A percentile compares a stretch with the other conserved stretches of the same genome.
phyloP scores from a whole-genome alignment of 2,113 vertebrate genomes.

The Pionites leucogaster region DNA sequence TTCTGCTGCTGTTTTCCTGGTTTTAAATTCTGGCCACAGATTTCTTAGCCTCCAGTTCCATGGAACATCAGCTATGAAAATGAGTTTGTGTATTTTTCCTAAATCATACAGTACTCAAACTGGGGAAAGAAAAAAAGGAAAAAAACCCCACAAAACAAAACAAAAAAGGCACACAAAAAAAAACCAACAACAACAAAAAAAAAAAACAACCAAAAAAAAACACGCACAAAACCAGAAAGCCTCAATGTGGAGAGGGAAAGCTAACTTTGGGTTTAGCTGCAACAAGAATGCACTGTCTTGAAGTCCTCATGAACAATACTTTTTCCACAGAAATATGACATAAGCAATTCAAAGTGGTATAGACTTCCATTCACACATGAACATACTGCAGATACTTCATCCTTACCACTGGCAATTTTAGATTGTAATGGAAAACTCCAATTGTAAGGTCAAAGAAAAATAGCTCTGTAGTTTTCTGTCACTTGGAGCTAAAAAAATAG shows the following conservation, averaged over 20 bases:
- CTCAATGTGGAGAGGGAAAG: background rate
- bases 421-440: background rate
- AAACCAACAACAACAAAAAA: background rate
- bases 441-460: background rate
- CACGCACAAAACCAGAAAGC: background rate
- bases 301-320: background rate
- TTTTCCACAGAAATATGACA: background rate
- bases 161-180: too few relatives aligned
- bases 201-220: background rate
- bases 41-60: background rate
- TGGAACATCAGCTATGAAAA: background rate
- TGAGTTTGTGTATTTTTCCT: background rate
- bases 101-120: background rate
- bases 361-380: background rate
- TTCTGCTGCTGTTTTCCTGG: background rate
- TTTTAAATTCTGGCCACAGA: background rate
- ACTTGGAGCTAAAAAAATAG: background rate
- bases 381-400: background rate
- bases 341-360: background rate
- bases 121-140: fast-evolving
- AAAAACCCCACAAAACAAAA: background rate
- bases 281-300: background rate
- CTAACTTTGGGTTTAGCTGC: background rate
- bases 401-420: background rate
- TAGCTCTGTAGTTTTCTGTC: background rate